These are phyloP conservation scores for Morphnarchus princeps DNA, from an alignment of 2,113 vertebrate genomes.

Conservation along the genomic window DNA sequence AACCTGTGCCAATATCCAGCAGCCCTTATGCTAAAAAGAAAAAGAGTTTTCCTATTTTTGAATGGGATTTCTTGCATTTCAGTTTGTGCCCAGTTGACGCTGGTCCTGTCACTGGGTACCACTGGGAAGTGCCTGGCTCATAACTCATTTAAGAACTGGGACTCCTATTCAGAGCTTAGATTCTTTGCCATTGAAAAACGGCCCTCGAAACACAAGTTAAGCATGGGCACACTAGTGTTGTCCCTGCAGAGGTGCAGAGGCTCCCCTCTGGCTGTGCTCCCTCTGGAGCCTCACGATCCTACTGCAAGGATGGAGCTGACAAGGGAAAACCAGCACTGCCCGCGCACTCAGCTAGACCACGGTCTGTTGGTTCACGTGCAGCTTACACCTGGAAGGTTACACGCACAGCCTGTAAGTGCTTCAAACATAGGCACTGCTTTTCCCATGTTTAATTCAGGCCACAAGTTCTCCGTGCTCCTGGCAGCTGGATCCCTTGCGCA, in stretches of 20 bases:
- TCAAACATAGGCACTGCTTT: not conserved
- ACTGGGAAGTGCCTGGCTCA: not conserved
- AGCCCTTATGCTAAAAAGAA: not conserved
- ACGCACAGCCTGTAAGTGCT: rapidly evolving
- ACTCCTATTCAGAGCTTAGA: not conserved
- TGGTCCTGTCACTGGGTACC: not conserved
- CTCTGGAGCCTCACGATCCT: not conserved
- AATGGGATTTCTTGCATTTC: not conserved
- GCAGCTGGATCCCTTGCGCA: not conserved
- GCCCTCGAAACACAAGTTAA: not conserved
- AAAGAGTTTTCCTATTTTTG: not conserved
- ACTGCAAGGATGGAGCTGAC: not conserved
- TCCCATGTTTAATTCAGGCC: not conserved
- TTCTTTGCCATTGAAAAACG: not conserved
- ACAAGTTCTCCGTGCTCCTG: not conserved
- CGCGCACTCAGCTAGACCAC: rapidly evolving
- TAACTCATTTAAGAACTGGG: not conserved
- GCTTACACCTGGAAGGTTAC: not conserved
- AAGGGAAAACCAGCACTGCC: not conserved
- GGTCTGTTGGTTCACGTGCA: not conserved
- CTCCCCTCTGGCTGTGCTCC: not conserved
- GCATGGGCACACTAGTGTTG: not conserved
- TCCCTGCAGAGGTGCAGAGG: not conserved
- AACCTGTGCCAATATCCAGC: not conserved
- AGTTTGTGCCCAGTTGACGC: not conserved